Conservation (phyloP, 2,888 invertebrate species). For the Thysanoteuthis rhombus region DNA sequence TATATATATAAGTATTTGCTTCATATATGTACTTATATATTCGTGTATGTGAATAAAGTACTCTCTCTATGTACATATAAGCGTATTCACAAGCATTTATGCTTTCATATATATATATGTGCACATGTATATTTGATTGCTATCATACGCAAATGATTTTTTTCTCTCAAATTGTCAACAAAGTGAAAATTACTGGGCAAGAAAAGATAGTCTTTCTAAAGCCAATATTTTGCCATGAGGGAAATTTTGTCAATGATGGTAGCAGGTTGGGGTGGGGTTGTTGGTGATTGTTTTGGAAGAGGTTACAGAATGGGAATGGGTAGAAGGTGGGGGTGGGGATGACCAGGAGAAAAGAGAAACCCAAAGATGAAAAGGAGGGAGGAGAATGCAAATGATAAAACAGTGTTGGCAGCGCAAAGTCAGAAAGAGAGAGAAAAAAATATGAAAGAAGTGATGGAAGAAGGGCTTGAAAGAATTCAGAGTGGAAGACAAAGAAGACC, state of each 20-base stretch:
- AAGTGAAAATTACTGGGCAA: background rate
- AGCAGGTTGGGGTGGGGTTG: background rate
- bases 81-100: background rate
- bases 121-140: background rate
- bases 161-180: background rate
- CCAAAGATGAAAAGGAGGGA: background rate
- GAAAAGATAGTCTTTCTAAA: background rate
- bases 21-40: background rate
- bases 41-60: background rate
- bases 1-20: background rate
- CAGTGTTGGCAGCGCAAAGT: background rate
- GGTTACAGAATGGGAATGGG: too few relatives aligned
- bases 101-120: background rate
- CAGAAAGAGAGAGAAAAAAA: background rate
- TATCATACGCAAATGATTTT: background rate
- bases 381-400: too few relatives aligned
- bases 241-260: background rate
- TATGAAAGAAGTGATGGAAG: too few relatives aligned
- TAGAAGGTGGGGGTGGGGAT: too few relatives aligned
- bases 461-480: too few relatives aligned
- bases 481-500: too few relatives aligned
- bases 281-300: background rate
- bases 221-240: constrained; percentile 12
- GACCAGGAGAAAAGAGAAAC: background rate
- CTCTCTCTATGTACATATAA: background rate